A percentile compares a stretch with the other conserved stretches of the same genome.
These are phyloP conservation scores for Catocala nupta DNA, from an alignment of 2,888 invertebrate species.

Conservation along the genomic window DNA sequence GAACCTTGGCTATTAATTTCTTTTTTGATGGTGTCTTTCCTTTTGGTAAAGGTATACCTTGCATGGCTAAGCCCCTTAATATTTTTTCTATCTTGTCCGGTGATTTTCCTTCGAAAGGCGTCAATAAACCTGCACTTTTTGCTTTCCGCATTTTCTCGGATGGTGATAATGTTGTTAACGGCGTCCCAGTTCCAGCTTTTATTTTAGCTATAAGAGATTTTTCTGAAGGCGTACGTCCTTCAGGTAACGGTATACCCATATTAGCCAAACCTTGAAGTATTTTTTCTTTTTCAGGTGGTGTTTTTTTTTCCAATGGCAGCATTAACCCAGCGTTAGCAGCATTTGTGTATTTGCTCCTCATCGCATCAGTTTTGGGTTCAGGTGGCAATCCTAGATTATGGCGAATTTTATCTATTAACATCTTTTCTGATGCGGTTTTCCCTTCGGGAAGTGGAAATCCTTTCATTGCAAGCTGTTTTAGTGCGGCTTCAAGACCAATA, in stretches of 20 bases:
- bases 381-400: constrained; percentile 30
- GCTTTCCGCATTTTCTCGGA: constrained; percentile 32
- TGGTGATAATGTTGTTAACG: not conserved
- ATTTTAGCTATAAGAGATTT: constrained; percentile 22
- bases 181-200: constrained; percentile 28
- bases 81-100: constrained; percentile 38
- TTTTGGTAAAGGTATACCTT: constrained; percentile 21
- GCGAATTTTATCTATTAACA: constrained; percentile 16
- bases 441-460: constrained; percentile 25
- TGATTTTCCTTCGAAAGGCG: constrained; percentile 52
- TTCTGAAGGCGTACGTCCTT: constrained; percentile 33
- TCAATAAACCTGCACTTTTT: constrained; percentile 45
- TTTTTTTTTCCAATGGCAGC: constrained; percentile 29
- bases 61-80: constrained; percentile 7
- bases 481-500: constrained; percentile 17
- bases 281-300: constrained; percentile 23
- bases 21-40: constrained; percentile 51
- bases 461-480: constrained; percentile 19
- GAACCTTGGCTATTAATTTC: constrained; percentile 3
- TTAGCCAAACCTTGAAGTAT: constrained; percentile 9
- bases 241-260: constrained; percentile 24
- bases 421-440: constrained; percentile 28
- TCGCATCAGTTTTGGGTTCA: constrained; percentile 18
- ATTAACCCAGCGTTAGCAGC: constrained; percentile 22
- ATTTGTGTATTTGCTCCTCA: constrained; percentile 21